Base-by-base conservation (phyloP, 35 echinoderm and acorn worm genomes). In the Heliocidaris tuberculata region DNA sequence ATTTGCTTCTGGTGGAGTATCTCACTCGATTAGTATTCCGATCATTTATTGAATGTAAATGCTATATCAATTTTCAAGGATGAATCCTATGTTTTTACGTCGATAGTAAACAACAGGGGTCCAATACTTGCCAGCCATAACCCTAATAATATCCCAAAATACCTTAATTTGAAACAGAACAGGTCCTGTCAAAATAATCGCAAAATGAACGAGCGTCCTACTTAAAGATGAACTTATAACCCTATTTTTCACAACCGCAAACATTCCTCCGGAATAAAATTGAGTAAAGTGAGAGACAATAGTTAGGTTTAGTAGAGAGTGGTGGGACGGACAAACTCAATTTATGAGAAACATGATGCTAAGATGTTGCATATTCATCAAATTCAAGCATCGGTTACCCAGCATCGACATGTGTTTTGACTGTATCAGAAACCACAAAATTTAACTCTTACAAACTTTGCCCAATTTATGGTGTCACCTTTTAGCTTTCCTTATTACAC, bases 291-390 rank as follows among this genome's bases (percentile, higher is more conserved):
- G 27, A 27, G 65, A 78, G 65, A 78, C 65, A 78, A 78, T 19
- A 78, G 21, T 29, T 78, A 78, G 27, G 21, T 27, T 78, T 78
- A n/a, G 15, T 24, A 7, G 4, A n/a, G 15, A 78, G 1, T n/a
- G 65, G 65, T 78, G 65, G 65, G 65, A n/a, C 1, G 65, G 65
- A 29, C 7, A 21, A 19, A 78, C 65, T 78, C 65, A 78, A 78
- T 78, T 78, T 78, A n/a, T 4, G 27, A 27, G 65, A 78, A 78
- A 78, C 27, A 19, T 78, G 65, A 78, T n/a, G 27, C 31, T 31
- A 89, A 35, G 31, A 89, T 89, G 87, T n/a, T 89, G 87, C 32
- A 89, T 17, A 48, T 89, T 89, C 86, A 88, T 42, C 87, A 89
- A 89, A 35, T 47, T 47, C 12, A 89, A 47, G 29, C 47, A 89